These are phyloP conservation scores for Plectropomus leopardus DNA, from an alignment of 2,113 vertebrate species.

Conservation along the genomic window DNA sequence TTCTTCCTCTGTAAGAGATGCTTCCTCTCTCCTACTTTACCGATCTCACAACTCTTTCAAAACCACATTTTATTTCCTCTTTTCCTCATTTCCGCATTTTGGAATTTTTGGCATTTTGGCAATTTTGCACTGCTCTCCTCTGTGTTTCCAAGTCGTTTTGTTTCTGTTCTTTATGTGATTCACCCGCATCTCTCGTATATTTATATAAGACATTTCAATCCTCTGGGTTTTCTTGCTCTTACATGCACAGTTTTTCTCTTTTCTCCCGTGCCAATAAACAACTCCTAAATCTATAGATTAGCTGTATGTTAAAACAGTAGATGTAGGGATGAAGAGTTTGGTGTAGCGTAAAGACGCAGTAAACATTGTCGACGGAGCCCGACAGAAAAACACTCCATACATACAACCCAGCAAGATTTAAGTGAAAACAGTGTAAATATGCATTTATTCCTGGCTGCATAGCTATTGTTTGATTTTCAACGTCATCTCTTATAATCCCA, in stretches of 20 bases:
- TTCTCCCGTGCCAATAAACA: slow-evolving; percentile 39
- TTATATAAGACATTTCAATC: neutral
- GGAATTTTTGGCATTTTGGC: neutral
- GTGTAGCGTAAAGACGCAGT: slow-evolving; percentile 22
- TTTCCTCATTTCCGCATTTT: no score
- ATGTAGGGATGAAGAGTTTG: slow-evolving; percentile 19
- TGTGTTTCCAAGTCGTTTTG: neutral
- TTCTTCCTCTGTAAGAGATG: neutral
- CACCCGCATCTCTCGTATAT: neutral
- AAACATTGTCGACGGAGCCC: slow-evolving; percentile 41
- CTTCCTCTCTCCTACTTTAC: neutral
- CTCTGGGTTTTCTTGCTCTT: neutral
- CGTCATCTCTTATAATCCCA: slow-evolving; percentile 73
- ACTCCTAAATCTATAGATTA: slow-evolving; percentile 51
- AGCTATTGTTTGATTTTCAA: slow-evolving; percentile 57
- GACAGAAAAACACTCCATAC: slow-evolving; percentile 40
- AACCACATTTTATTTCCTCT: neutral
- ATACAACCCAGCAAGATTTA: slow-evolving; percentile 30
- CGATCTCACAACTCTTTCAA: neutral
- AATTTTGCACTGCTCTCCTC: neutral
- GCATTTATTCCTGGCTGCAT: slow-evolving; percentile 34
- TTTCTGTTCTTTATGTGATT: neutral
- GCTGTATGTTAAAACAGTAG: slow-evolving; percentile 47
- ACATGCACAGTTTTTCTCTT: neutral
- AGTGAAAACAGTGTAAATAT: slow-evolving; percentile 57